Percentiles rank a stretch among this genome's conserved stretches.
phyloP scores from a whole-genome alignment of 2,113 vertebrate species.

The Chrysochloris asiatica region DNA sequence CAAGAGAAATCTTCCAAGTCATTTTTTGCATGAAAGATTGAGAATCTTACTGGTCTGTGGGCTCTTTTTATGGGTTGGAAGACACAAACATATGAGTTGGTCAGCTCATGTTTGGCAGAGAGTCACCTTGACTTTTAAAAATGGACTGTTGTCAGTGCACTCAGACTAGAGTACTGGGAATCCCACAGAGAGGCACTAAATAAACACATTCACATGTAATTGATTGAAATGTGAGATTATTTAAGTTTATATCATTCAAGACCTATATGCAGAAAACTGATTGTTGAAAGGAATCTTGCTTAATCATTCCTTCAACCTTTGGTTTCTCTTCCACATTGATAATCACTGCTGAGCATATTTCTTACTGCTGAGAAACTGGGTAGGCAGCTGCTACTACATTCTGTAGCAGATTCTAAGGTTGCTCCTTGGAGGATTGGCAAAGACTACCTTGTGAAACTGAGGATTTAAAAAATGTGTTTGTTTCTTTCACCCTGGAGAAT shows the following conservation, averaged over 20 bases:
- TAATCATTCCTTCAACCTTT: conserved; percentile 77
- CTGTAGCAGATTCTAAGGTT: conserved; percentile 42
- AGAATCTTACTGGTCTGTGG: background rate
- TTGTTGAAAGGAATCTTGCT: conserved; percentile 76
- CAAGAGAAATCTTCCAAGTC: background rate
- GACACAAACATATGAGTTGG: background rate
- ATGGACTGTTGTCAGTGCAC: background rate
- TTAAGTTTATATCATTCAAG: conserved; percentile 55
- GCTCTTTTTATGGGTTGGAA: background rate
- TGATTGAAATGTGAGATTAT: conserved; percentile 40
- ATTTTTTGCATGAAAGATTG: background rate
- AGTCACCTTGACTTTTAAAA: conserved; percentile 20
- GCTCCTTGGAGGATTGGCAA: conserved; percentile 64
- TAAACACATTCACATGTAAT: background rate
- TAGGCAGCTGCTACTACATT: conserved; percentile 20
- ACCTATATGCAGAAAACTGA: conserved; percentile 76
- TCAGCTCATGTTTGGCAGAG: background rate
- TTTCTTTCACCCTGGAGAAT: conserved; percentile 64
- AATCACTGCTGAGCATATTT: conserved; percentile 79
- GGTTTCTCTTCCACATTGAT: conserved; percentile 79
- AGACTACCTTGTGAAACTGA: conserved; percentile 28
- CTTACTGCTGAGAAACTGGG: conserved; percentile 67
- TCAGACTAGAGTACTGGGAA: background rate
- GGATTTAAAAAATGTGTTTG: conserved; percentile 60
- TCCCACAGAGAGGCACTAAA: background rate